Evolutionary conservation across 2,113 vertebrate genomes (phyloP).

Genomic region (Amphilophus citrinellus): DNA sequence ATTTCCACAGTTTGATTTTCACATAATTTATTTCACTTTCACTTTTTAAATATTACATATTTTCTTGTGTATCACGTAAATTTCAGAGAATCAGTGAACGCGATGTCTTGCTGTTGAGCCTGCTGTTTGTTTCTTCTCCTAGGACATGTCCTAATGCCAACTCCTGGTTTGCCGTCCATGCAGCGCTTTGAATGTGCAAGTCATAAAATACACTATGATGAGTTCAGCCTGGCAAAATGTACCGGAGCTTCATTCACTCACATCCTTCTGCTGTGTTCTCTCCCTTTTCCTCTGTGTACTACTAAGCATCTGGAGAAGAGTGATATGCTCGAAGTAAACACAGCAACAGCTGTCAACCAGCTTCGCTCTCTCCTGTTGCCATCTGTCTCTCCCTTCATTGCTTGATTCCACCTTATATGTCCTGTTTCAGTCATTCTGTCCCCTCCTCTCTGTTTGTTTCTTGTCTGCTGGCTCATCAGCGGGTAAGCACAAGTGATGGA

Average conservation of each 20-base stretch:
- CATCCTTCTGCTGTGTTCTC: conserved; percentile 35
- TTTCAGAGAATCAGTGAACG: not conserved
- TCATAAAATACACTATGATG: conserved; percentile 70
- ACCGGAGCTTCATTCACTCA: conserved; percentile 30
- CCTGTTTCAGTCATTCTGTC: conserved; percentile 36
- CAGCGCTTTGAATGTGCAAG: conserved; percentile 57
- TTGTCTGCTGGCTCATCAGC: conserved; percentile 42
- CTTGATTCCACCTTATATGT: conserved; percentile 50
- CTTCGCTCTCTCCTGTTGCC: conserved; percentile 30
- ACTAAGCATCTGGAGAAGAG: conserved; percentile 82
- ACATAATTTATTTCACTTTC: not conserved
- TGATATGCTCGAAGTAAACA: conserved; percentile 74
- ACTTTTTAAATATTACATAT: not conserved
- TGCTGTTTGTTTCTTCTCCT: conserved; percentile 47
- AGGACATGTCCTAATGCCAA: conserved; percentile 16
- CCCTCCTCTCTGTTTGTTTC: conserved; percentile 17
- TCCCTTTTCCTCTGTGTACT: conserved; percentile 61
- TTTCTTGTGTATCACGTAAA: not conserved
- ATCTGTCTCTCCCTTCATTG: conserved; percentile 48
- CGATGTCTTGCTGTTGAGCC: not conserved
- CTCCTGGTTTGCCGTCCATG: not conserved
- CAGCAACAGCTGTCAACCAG: conserved; percentile 74
- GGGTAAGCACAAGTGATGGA: conserved; percentile 38
- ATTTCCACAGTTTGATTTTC: not conserved
- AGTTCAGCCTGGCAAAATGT: conserved; percentile 69